Conservation (phyloP, 2,113 vertebrate species). For the Leuciscus idus region DNA sequence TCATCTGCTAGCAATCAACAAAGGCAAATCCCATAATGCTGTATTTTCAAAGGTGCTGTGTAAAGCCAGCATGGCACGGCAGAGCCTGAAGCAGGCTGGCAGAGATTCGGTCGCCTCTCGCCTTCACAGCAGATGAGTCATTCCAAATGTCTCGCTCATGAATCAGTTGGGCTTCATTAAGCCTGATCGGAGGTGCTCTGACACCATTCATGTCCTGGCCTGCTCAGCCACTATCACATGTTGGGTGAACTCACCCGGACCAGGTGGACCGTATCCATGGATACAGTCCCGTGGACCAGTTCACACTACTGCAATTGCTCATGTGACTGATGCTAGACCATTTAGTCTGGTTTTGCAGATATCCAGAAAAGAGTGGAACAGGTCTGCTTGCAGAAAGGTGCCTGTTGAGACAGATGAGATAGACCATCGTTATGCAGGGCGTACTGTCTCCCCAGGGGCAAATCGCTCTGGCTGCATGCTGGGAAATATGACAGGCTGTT, state of each 20-base stretch:
- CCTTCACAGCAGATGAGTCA: constrained; percentile 37
- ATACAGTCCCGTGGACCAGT: constrained; percentile 7
- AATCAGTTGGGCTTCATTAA: constrained; percentile 47
- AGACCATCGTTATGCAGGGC: constrained; percentile 36
- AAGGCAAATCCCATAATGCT: background rate
- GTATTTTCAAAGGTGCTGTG: constrained; percentile 1
- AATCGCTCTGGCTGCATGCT: constrained; percentile 27
- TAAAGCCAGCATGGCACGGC: background rate
- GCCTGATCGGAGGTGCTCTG: constrained; percentile 32
- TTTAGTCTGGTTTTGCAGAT: constrained; percentile 41
- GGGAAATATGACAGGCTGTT: constrained; percentile 44
- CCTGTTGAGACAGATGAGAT: constrained; percentile 14
- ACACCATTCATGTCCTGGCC: background rate
- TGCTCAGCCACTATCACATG: constrained; percentile 5
- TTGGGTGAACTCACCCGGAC: constrained; percentile 7
- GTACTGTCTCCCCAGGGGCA: constrained; percentile 21
- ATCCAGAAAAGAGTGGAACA: background rate
- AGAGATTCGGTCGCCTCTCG: constrained; percentile 12
- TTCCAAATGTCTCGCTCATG: constrained; percentile 41
- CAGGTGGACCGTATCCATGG: constrained; percentile 31
- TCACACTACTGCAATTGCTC: constrained; percentile 28
- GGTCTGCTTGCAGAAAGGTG: constrained; percentile 30
- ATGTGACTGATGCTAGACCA: constrained; percentile 13
- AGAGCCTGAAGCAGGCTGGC: background rate
- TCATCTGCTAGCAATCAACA: background rate